Evolutionary conservation across 92 coral and sea anemone genomes (phyloP).

Genomic region (Umimayanthus chanpuru): DNA sequence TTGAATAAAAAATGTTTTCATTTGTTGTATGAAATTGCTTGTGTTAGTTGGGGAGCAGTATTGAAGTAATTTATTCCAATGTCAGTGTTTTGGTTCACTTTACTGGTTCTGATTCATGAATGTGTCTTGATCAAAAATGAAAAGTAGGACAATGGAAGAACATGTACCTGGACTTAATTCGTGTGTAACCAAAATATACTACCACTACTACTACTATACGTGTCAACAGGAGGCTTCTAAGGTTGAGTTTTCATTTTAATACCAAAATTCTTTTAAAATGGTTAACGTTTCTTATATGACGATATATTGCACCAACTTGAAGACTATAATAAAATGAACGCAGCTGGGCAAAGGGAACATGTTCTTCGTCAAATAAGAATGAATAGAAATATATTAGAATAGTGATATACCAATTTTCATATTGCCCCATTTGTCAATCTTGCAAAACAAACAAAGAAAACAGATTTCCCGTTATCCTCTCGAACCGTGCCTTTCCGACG

Average conservation of each 20-base stretch:
- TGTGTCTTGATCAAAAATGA: not conserved
- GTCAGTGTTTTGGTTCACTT: not conserved
- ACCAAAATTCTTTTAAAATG: not conserved
- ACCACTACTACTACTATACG: too few relatives aligned
- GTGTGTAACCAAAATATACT: not conserved
- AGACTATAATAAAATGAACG: not conserved
- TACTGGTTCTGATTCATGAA: not conserved
- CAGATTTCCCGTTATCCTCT: slow-evolving; percentile 39
- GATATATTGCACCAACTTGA: slow-evolving; percentile 13
- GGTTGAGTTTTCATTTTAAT: not conserved
- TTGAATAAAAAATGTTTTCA: not conserved
- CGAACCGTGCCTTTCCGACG: slow-evolving; percentile 30
- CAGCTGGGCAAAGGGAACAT: slow-evolving; percentile 44
- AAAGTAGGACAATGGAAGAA: not conserved
- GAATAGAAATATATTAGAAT: slow-evolving; percentile 38
- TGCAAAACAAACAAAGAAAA: slow-evolving; percentile 42
- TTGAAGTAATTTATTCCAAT: not conserved
- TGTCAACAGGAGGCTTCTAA: not conserved
- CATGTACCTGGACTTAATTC: not conserved
- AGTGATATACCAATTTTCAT: slow-evolving; percentile 47
- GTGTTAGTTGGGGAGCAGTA: not conserved
- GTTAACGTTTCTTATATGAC: slow-evolving; percentile 24
- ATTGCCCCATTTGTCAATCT: slow-evolving; percentile 49
- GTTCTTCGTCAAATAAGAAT: slow-evolving; percentile 36
- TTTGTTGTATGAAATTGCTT: not conserved